Evolutionary conservation across 2,113 vertebrate genomes (phyloP).

Genomic region (Oxygymnocypris stewartii): DNA sequence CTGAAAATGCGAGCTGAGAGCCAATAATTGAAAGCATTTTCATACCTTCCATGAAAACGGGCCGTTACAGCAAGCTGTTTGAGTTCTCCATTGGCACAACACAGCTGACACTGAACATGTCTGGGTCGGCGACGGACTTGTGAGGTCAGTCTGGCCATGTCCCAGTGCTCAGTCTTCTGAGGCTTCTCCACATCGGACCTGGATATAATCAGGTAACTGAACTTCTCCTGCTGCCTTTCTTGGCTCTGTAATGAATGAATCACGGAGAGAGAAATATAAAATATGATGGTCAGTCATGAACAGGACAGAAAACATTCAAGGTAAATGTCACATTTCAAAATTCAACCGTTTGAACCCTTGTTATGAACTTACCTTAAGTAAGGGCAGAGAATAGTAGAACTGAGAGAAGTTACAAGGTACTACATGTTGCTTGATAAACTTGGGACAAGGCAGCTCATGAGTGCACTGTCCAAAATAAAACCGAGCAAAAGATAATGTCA

Average conservation of each 20-base stretch:
- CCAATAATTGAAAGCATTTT: background rate
- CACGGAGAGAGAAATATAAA: background rate
- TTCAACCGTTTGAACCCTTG: background rate
- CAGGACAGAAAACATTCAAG: background rate
- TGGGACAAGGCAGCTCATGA: constrained; percentile 83
- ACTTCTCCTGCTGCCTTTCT: constrained; percentile 73
- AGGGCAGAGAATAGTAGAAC: constrained; percentile 75
- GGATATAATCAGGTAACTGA: constrained; percentile 81
- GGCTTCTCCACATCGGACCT: constrained; percentile 47
- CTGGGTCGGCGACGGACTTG: constrained; percentile 74
- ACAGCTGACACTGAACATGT: constrained; percentile 83
- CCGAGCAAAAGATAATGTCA: background rate
- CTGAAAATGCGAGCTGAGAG: background rate
- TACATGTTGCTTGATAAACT: constrained; percentile 62
- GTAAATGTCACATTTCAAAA: background rate
- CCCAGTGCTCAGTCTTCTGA: background rate
- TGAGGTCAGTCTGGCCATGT: constrained; percentile 79
- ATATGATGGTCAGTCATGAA: background rate
- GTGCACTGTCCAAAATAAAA: constrained; percentile 69
- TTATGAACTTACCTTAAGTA: constrained; percentile 73
- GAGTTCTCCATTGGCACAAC: constrained; percentile 75
- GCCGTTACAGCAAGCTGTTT: constrained; percentile 79
- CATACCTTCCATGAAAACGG: constrained; percentile 78
- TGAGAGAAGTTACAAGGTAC: constrained; percentile 86
- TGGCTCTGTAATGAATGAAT: constrained; percentile 66